Base-by-base conservation (phyloP, 2,113 vertebrate genomes). In the Tringa solitaria region DNA sequence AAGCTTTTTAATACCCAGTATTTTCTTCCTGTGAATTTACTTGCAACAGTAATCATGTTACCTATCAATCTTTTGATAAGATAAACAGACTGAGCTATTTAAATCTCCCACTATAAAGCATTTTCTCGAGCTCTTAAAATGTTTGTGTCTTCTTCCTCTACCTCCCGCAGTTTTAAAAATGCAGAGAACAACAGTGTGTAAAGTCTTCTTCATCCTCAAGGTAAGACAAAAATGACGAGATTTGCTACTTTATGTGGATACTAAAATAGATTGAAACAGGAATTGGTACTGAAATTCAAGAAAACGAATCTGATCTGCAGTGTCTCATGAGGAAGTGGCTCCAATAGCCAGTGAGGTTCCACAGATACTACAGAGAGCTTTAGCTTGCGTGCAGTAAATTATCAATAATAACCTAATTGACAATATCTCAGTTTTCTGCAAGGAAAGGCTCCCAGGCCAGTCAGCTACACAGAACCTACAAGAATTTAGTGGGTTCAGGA, bases 31-130 rank as follows among this genome's bases (percentile, higher is more conserved):
- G 69, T 89, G 87, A 95, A 96, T 91, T 94, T 89, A 84, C 86
- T 95, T 93, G 91, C 64, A 89, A 35, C 64, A 87, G 84, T 89
- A 94, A 95, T 95, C 93, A 96, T 79, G 84, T 89, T 97, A 96
- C 84, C 95, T 94, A 82, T 92, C 95, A 97, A 91, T 95, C 87
- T 95, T 90, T 87, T 93, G 89, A 92, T 94, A 94, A 95, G 69
- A 96, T 91, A 97, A 96, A 95, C 91, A 96, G 87, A 90, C 67
- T 77, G 89, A 95, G 84, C 84, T 97, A 94, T 96, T 96, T 96
- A 96, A 96, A 84, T 96, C 94, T 91, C 61, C 64, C 81, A 91
- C 69, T 94, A 77, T 51, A 89, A 79, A 91, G 46, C 65, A 67
- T 94, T 91, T 93, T 89, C 84, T 92, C 65, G 53, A 72, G 77